Evolutionary conservation across 2,888 invertebrate species (phyloP), one percentile per base, ranked within the genome.

Genomic region (Luffia ferchaultella): DNA sequence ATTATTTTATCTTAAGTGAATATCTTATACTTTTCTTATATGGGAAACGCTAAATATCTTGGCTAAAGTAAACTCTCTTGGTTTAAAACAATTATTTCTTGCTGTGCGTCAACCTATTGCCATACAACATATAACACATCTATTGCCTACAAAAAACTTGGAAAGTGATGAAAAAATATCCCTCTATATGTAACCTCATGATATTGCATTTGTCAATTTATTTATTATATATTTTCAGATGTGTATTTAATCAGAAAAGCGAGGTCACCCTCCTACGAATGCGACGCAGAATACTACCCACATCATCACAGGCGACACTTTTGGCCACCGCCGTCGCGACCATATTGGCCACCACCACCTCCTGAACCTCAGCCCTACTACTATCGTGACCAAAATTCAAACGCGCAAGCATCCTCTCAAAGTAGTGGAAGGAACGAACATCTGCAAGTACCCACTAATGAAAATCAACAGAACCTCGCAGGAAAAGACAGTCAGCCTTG

Each of bases 241-340:
- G n/a, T 7, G 30, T 7, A 30, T 12, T 7, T 30, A 30, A 12
- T 30, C 3, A 30, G 30, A 30, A 30, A 30, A 12, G 75, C 63
- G 53, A 72, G 80, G 0, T 69, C 76, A 0, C 69, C 73, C 2
- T 54, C 68, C 45, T 19, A 42, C n/a, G 19, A 20, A 16, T 20
- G 44, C 42, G 2, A 16, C 2, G 40, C 16, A 53, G 57, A n/a
- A 54, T 62, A 55, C 46, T 56, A 52, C 0, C 59, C 58, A 3
- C 49, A 42, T 7, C 49, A 41, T 1, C 48, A 20, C 58, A 56
- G 30, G 1, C 53, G 53, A 1, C 56, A 51, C 2, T 45, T 43
- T 2, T 48, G 42, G 3, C 55, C 53, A 1, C 52, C 50, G 1
- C 51, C 50, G 16, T 63, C 63, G 1, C 62, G 62, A 2, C 62